Evolutionary conservation across 2,888 invertebrate genomes (phyloP).

Genomic region (Panzeria rudis): DNA sequence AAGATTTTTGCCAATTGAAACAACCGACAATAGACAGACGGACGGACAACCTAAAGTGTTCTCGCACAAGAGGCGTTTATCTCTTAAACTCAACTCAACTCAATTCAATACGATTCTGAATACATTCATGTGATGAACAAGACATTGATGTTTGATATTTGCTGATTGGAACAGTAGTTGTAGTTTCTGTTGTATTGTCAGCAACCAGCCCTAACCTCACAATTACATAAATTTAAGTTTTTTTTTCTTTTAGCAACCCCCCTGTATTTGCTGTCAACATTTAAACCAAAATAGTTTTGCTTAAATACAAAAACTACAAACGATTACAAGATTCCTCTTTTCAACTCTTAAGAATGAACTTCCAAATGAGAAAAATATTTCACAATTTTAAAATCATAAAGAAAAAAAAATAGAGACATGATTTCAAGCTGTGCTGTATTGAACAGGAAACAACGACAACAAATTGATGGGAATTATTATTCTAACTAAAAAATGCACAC

Average conservation of each 20-base stretch:
- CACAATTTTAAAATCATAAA: conserved; percentile 41
- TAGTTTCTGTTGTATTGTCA: conserved; percentile 21
- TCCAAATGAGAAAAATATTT: conserved; percentile 50
- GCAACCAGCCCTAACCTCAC: conserved; percentile 62
- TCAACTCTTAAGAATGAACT: conserved; percentile 45
- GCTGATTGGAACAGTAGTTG: conserved; percentile 59
- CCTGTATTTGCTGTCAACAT: conserved; percentile 63
- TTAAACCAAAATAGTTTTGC: conserved; percentile 60
- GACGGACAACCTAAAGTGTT: conserved; percentile 57
- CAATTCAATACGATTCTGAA: background rate
- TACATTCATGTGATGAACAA: conserved; percentile 4
- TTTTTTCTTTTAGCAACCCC: conserved; percentile 29
- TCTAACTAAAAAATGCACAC: conserved; percentile 41
- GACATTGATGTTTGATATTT: conserved; percentile 42
- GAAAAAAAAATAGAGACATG: conserved; percentile 57
- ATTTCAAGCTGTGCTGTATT: conserved; percentile 70
- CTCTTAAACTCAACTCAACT: conserved; percentile 47
- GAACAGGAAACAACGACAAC: conserved; percentile 72
- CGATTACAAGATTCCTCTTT: conserved; percentile 45
- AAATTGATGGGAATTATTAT: conserved; percentile 72
- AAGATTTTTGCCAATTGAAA: conserved; percentile 68
- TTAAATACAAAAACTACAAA: conserved; percentile 48
- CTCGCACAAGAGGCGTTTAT: conserved; percentile 70
- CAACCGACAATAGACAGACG: conserved; percentile 42
- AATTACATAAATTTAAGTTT: conserved; percentile 39